These are phyloP conservation scores for Oreochromis aureus DNA, from an alignment of 2,113 vertebrate species.

Conservation along the genomic window DNA sequence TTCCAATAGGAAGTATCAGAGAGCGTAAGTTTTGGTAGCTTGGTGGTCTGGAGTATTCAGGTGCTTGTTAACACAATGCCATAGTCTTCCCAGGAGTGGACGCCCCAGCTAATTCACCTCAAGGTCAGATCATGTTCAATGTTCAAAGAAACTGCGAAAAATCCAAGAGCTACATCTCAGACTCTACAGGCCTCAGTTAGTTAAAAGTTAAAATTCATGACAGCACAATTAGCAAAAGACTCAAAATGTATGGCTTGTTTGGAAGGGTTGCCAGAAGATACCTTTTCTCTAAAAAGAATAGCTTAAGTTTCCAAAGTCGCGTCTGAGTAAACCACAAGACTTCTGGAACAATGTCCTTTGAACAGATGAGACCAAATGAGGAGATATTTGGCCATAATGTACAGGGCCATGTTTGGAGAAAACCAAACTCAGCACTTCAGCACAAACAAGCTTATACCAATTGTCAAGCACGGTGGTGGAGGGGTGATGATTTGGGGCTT, in stretches of 20 bases:
- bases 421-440: neutral
- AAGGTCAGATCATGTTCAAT: neutral
- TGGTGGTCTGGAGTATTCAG: neutral
- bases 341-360: neutral
- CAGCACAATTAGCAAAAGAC: neutral
- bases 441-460: neutral
- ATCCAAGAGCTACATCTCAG: neutral
- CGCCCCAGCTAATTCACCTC: neutral
- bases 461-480: neutral
- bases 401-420: neutral
- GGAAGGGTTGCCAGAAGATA: neutral
- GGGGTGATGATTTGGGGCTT: neutral
- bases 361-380: neutral
- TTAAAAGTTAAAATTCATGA: neutral
- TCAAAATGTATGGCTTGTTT: neutral
- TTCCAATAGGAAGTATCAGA: neutral
- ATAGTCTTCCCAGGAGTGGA: neutral
- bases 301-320: neutral
- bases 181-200: neutral
- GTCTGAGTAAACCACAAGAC: neutral
- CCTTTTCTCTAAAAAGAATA: neutral
- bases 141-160: neutral
- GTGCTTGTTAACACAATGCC: neutral
- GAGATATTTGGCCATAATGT: neutral
- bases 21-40: accelerated